phyloP scores from a whole-genome alignment of 2,797 vertebrate species.

The Okamejei kenojei region DNA sequence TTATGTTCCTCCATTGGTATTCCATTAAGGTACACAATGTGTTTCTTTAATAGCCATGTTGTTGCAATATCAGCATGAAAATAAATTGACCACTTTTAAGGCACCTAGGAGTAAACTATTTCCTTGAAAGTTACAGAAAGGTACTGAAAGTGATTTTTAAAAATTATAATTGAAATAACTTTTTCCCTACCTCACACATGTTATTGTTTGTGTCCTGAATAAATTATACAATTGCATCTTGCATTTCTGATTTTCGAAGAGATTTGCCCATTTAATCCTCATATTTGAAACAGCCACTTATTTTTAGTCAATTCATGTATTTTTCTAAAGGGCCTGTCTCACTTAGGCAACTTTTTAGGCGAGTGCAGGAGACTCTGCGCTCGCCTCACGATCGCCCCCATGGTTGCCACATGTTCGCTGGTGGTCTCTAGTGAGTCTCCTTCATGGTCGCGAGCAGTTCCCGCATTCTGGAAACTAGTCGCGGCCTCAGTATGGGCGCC shows the following conservation, averaged over 20 bases:
- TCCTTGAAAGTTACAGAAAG: neutral
- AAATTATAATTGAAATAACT: neutral
- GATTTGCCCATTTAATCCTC: neutral
- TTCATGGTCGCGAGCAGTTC: too few species aligned
- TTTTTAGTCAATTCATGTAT: neutral
- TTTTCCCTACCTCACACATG: neutral
- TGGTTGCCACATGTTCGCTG: too few species aligned
- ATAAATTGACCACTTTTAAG: neutral
- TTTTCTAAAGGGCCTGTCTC: neutral
- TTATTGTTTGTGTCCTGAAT: too few species aligned
- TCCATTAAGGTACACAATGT: neutral
- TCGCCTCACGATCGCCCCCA: too few species aligned
- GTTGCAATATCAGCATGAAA: neutral
- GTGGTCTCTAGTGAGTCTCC: too few species aligned
- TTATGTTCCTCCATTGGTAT: neutral
- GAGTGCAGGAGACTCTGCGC: too few species aligned
- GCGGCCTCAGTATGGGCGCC: too few species aligned
- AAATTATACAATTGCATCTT: neutral
- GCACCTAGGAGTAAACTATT: neutral
- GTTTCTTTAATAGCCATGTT: neutral
- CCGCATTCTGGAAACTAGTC: too few species aligned
- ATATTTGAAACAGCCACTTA: neutral
- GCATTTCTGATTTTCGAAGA: neutral
- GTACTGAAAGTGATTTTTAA: neutral
- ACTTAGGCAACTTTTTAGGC: too few species aligned